These are phyloP conservation scores for Sphenopsis melanotis DNA, from an alignment of 2,797 vertebrate genomes.

Conservation along the genomic window DNA sequence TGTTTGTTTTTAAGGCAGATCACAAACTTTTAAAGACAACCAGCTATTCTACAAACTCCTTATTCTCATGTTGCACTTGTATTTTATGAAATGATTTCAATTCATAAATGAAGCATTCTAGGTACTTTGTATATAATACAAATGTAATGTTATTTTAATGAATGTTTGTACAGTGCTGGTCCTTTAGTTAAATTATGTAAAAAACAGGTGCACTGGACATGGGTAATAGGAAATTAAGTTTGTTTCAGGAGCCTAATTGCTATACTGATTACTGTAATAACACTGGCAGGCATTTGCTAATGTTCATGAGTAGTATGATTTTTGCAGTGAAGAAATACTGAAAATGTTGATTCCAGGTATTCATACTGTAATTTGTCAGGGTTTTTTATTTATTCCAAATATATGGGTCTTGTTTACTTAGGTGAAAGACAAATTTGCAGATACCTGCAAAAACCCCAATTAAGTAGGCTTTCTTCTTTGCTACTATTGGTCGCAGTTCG, in stretches of 20 bases:
- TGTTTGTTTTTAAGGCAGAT: neutral
- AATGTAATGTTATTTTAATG: slow-evolving; percentile 6
- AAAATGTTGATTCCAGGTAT: neutral
- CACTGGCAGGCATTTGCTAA: neutral
- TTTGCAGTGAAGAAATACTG: neutral
- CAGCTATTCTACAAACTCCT: neutral
- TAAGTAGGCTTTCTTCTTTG: neutral
- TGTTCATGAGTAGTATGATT: neutral
- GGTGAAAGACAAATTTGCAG: neutral
- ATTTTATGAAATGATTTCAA: no score
- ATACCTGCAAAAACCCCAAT: neutral
- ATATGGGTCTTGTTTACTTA: neutral
- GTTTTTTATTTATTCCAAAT: neutral
- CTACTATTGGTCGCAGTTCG: neutral
- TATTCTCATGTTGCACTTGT: neutral
- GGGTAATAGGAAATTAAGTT: slow-evolving; percentile 17
- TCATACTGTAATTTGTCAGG: neutral
- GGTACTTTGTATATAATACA: neutral
- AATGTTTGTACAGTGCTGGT: neutral
- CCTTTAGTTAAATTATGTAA: neutral
- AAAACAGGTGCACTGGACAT: neutral
- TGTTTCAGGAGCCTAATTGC: neutral
- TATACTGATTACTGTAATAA: neutral
- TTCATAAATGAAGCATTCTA: no score
- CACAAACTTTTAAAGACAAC: neutral